Percentiles rank a stretch among this genome's conserved stretches.
phyloP scores from a whole-genome alignment of 1,140 invertebrate species.

The Dendrolimus kikuchii region DNA sequence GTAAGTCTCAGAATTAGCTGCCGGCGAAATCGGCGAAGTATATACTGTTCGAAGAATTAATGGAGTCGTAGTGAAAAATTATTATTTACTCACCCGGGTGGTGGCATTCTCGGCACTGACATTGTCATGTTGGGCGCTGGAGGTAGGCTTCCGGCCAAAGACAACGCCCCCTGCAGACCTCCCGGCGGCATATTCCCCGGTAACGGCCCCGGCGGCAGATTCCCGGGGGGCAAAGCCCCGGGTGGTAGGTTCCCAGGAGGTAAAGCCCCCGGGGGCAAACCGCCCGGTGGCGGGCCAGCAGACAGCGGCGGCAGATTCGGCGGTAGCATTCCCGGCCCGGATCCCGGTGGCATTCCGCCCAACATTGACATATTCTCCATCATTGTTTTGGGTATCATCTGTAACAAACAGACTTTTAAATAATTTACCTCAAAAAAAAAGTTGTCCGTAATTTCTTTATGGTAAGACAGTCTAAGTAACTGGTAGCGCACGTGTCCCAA shows the following conservation, averaged over 20 bases:
- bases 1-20: too few relatives aligned
- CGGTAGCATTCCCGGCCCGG: conserved; percentile 53
- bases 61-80: neutral
- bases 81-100: conserved; percentile 30
- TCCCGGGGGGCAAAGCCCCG: conserved; percentile 47
- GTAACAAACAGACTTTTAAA: conserved; percentile 11
- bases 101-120: conserved; percentile 60
- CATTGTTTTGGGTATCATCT: conserved; percentile 52
- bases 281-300: conserved; percentile 4
- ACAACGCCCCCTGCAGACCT: neutral
- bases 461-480: too few relatives aligned
- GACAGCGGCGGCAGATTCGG: conserved; percentile 15
- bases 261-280: conserved; percentile 1
- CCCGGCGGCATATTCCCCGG: neutral
- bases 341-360: conserved; percentile 77
- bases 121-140: conserved; percentile 68
- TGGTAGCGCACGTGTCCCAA: too few relatives aligned
- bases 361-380: conserved; percentile 38
- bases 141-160: neutral
- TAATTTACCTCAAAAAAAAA: too few relatives aligned
- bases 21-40: too few relatives aligned
- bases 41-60: too few relatives aligned
- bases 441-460: too few relatives aligned
- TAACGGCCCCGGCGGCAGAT: conserved; percentile 17
- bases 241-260: conserved; percentile 8